phyloP scores from a whole-genome alignment of 2,797 vertebrate genomes.

The Sebastolobus alascanus region DNA sequence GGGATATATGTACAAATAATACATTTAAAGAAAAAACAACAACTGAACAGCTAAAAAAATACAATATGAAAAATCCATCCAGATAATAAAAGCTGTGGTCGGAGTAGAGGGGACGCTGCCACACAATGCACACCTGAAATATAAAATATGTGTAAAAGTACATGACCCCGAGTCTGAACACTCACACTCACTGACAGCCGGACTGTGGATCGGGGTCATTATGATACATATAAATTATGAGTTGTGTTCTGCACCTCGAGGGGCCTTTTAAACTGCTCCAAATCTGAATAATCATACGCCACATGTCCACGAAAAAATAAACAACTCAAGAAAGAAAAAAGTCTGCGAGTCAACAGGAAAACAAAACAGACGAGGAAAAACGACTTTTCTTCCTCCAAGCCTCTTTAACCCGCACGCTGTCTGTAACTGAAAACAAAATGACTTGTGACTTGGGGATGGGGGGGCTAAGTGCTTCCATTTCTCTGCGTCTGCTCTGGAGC shows the following conservation, averaged over 20 bases:
- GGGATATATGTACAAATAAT: not conserved
- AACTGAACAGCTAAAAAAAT: not conserved
- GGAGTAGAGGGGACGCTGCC: not conserved
- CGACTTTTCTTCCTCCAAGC: slow-evolving; percentile 47
- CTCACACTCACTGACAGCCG: not conserved
- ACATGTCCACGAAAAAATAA: slow-evolving; percentile 13
- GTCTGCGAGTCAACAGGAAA: slow-evolving; percentile 34
- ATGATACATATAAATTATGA: slow-evolving; percentile 25
- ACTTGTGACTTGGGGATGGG: slow-evolving; percentile 29
- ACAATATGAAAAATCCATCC: not conserved
- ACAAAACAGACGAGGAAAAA: slow-evolving; percentile 46
- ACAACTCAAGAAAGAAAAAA: slow-evolving; percentile 31
- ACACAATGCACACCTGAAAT: not conserved
- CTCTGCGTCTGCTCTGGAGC: slow-evolving; percentile 26
- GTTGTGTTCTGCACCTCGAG: slow-evolving; percentile 20
- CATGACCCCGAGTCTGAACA: not conserved
- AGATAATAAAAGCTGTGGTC: not conserved
- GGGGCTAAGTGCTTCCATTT: slow-evolving; percentile 72
- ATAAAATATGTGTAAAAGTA: not conserved
- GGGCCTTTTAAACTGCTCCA: not conserved
- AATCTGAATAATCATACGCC: slow-evolving; percentile 29
- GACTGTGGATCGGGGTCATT: slow-evolving; percentile 2
- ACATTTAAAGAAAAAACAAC: not conserved
- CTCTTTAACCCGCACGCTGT: slow-evolving; percentile 54
- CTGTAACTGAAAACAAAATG: slow-evolving; percentile 65